Evolutionary conservation across 2,113 vertebrate species (phyloP).

Genomic region (Chiloscyllium plagiosum): DNA sequence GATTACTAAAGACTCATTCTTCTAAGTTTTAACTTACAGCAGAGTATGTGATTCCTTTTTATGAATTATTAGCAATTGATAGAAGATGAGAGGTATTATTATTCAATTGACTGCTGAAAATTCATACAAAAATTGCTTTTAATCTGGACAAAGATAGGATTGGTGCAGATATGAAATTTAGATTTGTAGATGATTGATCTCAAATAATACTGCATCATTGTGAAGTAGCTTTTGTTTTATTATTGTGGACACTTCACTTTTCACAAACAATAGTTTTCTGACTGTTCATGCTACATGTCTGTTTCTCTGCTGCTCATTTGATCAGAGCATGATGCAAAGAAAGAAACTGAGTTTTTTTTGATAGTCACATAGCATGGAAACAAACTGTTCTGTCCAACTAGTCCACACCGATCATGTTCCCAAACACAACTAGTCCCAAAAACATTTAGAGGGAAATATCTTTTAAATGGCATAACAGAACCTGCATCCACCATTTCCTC

Average conservation of each 20-base stretch:
- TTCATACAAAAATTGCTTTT: not conserved
- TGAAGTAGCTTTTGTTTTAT: not conserved
- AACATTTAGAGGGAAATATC: too few species aligned
- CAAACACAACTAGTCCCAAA: too few species aligned
- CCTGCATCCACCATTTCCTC: too few species aligned
- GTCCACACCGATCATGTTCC: too few species aligned
- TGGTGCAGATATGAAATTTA: not conserved
- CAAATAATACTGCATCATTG: not conserved
- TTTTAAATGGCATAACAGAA: too few species aligned
- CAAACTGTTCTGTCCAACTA: not conserved
- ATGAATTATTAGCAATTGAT: not conserved
- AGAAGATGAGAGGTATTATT: not conserved
- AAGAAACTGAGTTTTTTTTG: not conserved
- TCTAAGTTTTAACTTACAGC: not conserved
- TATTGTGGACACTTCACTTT: not conserved
- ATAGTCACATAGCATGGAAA: too few species aligned
- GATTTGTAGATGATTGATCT: not conserved
- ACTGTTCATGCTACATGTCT: not conserved
- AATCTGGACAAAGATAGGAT: not conserved
- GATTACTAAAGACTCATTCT: not conserved
- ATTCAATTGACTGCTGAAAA: not conserved
- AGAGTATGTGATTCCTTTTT: not conserved
- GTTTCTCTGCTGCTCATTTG: not conserved
- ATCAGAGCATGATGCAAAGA: not conserved
- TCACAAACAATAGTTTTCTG: not conserved